A percentile compares a stretch with the other conserved stretches of the same genome.
Conservation (phyloP, 2,113 vertebrate genomes). For the Manacus vitellinus region DNA sequence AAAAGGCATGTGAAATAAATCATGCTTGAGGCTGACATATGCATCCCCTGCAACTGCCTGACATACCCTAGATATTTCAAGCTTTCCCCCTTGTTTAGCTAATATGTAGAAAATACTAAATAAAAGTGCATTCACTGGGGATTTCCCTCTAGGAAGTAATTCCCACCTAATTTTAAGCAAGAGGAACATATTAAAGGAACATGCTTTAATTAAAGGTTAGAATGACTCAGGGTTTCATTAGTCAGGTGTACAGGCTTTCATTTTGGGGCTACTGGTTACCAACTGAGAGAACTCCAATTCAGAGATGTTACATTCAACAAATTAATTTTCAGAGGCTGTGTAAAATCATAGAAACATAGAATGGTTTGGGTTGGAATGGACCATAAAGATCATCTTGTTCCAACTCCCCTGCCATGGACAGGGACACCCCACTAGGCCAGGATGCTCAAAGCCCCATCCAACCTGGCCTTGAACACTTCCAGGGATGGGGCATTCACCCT, state of each 20-base stretch:
- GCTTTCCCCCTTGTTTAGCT: not conserved
- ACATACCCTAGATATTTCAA: not conserved
- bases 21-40: slow-evolving; percentile 43
- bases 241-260: slow-evolving; percentile 8
- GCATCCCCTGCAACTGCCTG: slow-evolving; percentile 45
- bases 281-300: not conserved
- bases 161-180: not conserved
- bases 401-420: not conserved
- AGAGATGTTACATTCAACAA: not conserved
- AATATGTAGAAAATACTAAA: not conserved
- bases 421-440: not conserved
- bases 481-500: not conserved
- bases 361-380: not conserved
- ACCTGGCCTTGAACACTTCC: not conserved
- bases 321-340: not conserved
- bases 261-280: not conserved
- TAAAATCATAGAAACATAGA: not conserved
- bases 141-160: slow-evolving; percentile 27
- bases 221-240: slow-evolving; percentile 34
- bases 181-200: slow-evolving; percentile 5
- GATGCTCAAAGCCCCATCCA: not conserved
- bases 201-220: slow-evolving; percentile 26
- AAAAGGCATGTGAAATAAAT: slow-evolving; percentile 28
- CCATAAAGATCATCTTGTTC: not conserved
- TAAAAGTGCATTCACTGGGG: not conserved